Percentiles rank a stretch among this genome's conserved stretches.
These are phyloP conservation scores for Andricus quercusramuli DNA, from an alignment of 2,888 invertebrate species.

Conservation along the genomic window DNA sequence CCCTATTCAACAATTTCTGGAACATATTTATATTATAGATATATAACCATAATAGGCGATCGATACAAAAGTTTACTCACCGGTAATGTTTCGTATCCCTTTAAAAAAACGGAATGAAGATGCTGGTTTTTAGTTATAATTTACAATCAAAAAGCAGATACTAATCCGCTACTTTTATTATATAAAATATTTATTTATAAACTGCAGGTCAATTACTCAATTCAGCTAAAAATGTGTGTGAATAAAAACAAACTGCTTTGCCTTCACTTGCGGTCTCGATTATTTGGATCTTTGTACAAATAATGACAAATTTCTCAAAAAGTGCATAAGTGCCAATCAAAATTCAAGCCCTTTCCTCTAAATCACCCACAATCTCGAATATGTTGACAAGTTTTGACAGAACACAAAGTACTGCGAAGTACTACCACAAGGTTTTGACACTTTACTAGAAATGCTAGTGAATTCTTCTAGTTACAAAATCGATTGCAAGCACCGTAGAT, in stretches of 20 bases:
- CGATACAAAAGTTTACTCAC: slow-evolving; percentile 15
- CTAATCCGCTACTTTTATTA: not conserved
- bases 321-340: not conserved
- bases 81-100: not conserved
- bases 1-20: not conserved
- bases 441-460: too few relatives aligned
- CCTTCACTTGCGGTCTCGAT: not conserved
- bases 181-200: not conserved
- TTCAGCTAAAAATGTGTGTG: not conserved
- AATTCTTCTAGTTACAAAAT: slow-evolving; percentile 1
- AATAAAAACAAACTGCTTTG: not conserved
- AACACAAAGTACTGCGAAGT: not conserved
- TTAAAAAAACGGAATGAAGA: not conserved
- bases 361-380: not conserved
- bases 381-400: not conserved
- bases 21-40: not conserved
- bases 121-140: not conserved
- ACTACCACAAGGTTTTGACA: not conserved
- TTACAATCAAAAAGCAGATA: not conserved
- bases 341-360: not conserved
- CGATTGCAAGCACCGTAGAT: not conserved
- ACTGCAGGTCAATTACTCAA: not conserved
- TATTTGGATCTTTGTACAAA: not conserved
- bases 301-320: not conserved
- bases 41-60: not conserved